Percentiles rank a stretch among this genome's conserved stretches.
Evolutionary conservation across 2,888 invertebrate genomes (phyloP).

Genomic region (Neoaliturus tenellus): DNA sequence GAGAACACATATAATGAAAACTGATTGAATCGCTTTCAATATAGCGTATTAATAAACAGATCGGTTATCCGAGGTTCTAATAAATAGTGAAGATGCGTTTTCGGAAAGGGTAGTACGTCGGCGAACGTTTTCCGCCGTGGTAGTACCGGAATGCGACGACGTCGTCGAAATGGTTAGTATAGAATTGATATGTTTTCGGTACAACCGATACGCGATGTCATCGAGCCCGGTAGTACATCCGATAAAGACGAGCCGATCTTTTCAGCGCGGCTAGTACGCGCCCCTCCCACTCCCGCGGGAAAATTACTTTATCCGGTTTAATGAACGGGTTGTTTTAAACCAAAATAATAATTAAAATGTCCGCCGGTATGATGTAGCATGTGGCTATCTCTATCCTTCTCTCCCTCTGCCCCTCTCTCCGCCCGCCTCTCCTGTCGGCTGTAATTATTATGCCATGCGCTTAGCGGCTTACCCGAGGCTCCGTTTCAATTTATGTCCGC

Average conservation of each 20-base stretch:
- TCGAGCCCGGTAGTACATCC: slow-evolving; percentile 5
- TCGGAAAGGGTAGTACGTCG: background rate
- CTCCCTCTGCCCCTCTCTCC: background rate
- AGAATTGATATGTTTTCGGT: background rate
- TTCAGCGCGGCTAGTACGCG: slow-evolving; percentile 33
- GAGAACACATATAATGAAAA: background rate
- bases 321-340: slow-evolving; percentile 60
- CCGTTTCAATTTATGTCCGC: slow-evolving; percentile 39
- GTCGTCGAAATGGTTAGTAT: background rate
- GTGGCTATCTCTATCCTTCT: slow-evolving; percentile 22
- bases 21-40: slow-evolving; percentile 19
- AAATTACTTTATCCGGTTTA: slow-evolving; percentile 59
- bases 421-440: background rate
- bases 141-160: background rate
- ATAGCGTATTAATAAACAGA: slow-evolving; percentile 19
- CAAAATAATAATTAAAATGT: slow-evolving; percentile 61
- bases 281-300: slow-evolving; percentile 38
- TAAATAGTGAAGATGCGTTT: background rate
- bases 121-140: background rate
- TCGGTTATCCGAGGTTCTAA: background rate
- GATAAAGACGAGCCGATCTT: slow-evolving; percentile 36
- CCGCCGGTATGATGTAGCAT: slow-evolving; percentile 53
- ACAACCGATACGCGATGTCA: background rate
- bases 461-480: slow-evolving; percentile 26
- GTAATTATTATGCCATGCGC: slow-evolving; percentile 46